Evolutionary conservation across 2,888 invertebrate species (phyloP).

Genomic region (Epinotia ramella): DNA sequence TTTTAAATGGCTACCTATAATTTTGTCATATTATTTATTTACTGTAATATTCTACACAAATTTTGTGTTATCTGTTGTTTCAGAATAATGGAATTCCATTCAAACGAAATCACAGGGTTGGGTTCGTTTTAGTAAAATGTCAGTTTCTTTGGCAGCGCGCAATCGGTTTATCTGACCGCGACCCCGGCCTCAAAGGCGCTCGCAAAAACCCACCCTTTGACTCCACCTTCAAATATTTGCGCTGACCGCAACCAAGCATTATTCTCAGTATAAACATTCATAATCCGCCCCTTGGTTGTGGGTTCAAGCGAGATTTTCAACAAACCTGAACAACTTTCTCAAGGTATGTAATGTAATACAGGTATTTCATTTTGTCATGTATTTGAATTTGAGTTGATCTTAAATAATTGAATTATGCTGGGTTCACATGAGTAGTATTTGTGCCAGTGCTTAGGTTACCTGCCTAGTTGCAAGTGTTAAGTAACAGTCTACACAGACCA

Average conservation of each 20-base stretch:
- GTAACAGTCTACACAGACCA: too few species aligned
- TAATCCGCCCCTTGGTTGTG: constrained; percentile 67
- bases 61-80: neutral
- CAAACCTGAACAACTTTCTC: constrained; percentile 16
- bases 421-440: neutral
- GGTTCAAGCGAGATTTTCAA: constrained; percentile 37
- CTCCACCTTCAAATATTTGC: constrained; percentile 82
- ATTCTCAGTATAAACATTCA: constrained; percentile 82
- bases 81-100: neutral
- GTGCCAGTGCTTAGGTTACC: neutral
- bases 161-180: constrained; percentile 82
- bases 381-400: neutral
- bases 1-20: too few species aligned
- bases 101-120: constrained; percentile 13
- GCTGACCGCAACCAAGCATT: constrained; percentile 77
- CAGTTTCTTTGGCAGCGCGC: constrained; percentile 48
- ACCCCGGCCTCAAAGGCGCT: constrained; percentile 64
- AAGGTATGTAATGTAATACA: neutral
- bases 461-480: too few species aligned
- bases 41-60: too few species aligned
- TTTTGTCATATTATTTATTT: too few species aligned
- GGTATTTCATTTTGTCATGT: neutral
- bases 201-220: constrained; percentile 82
- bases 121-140: constrained; percentile 26
- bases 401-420: neutral